Evolutionary conservation across 2,113 vertebrate species (phyloP), one percentile per base, ranked within the genome.

Genomic region (Pseudois nayaur): DNA sequence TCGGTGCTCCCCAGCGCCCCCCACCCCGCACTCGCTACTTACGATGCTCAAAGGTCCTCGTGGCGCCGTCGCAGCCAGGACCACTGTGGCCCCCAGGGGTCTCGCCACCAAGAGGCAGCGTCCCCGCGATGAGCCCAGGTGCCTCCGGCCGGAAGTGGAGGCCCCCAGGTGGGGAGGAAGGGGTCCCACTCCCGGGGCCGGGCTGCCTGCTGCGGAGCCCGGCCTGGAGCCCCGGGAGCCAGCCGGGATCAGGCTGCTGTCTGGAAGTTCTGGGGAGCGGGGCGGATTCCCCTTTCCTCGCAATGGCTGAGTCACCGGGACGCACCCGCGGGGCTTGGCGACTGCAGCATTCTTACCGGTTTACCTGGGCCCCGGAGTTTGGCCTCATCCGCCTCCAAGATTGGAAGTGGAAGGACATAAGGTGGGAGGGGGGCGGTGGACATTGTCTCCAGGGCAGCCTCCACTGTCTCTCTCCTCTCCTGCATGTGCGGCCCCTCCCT

Each of bases 261-360:
- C 78, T 94, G 94, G n/a, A 87, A 57, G 64, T 55, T 81, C 52
- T 10, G 89, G 83, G 55, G 88, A 89, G 36, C 62, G 11, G 67
- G 82, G 94, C 7, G 89, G 91, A 76, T 87, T 81, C 91, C 91
- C 87, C 43, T 59, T 98, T 97, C 93, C 97, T 93, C 96, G 93
- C 97, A 97, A 79, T 1, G 74, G 64, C 84, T 98, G 98, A 98
- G 98, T 98, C 98, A 98, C 95, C 3, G 16, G 71, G 97, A 94
- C 93, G 36, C 94, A 60, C 97, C 97, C 83, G 60, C 60, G 13
- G 87, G 94, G 82, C 85, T 89, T 57, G 79, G 89, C 82, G 6
- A 82, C 71, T 14, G 43, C 85, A 59, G 78, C 97, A 76, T 97
- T 97, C 96, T 97, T 90, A 55, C 96, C 21, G 17, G 93, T 95